Conservation (phyloP, 2,888 invertebrate species). For the Andrena haemorrhoa region DNA sequence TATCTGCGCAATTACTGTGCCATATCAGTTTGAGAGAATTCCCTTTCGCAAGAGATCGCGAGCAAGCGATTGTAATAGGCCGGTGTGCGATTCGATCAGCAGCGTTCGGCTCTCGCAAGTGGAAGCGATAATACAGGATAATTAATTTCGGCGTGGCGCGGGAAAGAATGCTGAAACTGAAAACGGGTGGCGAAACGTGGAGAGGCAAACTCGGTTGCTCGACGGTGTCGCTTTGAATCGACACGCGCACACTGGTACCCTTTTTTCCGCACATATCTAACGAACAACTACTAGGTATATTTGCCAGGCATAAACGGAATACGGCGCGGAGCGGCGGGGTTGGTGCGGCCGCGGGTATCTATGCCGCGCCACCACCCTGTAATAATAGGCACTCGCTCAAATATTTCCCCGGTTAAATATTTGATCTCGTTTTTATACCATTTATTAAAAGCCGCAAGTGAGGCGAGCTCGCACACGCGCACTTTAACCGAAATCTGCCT, state of each 20-base stretch:
- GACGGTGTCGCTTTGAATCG: conserved; percentile 77
- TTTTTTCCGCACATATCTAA: conserved; percentile 61
- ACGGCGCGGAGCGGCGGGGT: conserved; percentile 70
- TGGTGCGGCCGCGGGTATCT: conserved; percentile 74
- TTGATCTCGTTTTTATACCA: conserved; percentile 82
- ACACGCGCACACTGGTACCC: conserved; percentile 67
- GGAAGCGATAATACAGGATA: background rate
- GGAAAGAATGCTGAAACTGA: conserved; percentile 50
- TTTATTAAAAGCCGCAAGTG: conserved; percentile 81
- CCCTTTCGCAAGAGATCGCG: too few species aligned
- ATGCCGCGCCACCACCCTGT: conserved; percentile 75
- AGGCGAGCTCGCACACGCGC: conserved; percentile 55
- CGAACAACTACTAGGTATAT: conserved; percentile 79
- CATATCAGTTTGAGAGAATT: too few species aligned
- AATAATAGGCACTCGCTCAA: conserved; percentile 81
- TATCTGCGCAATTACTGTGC: too few species aligned
- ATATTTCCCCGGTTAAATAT: conserved; percentile 82
- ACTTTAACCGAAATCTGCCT: conserved; percentile 33
- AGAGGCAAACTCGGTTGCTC: conserved; percentile 44
- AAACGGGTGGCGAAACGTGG: conserved; percentile 53
- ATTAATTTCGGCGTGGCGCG: background rate
- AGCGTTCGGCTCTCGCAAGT: background rate
- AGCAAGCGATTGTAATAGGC: too few species aligned
- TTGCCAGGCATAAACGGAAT: conserved; percentile 80
- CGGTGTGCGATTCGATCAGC: too few species aligned